These are phyloP conservation scores for Rhincodon typus DNA, from an alignment of 2,797 vertebrate species.

Conservation along the genomic window DNA sequence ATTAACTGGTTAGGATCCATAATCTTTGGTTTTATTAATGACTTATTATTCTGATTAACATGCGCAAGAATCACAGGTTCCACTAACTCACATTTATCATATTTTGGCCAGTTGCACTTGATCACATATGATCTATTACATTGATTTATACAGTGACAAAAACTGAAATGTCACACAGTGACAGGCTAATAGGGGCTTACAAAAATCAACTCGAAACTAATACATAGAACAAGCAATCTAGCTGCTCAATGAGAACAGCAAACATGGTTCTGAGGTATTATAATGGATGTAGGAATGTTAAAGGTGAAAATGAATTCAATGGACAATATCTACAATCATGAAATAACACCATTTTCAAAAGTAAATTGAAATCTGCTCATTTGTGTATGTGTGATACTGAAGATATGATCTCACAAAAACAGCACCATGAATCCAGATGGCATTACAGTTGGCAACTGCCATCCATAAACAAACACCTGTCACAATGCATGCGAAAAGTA, in stretches of 20 bases:
- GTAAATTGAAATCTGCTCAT: background rate
- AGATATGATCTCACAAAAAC: background rate
- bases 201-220: conserved; percentile 57
- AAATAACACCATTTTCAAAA: conserved; percentile 22
- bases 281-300: conserved; percentile 66
- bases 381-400: conserved; percentile 3
- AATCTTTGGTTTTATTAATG: conserved; percentile 36
- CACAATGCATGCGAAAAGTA: conserved; percentile 31
- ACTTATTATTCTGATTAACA: conserved; percentile 2
- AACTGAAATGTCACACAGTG: conserved; percentile 83
- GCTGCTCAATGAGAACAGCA: conserved; percentile 51
- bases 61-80: conserved; percentile 28
- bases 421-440: conserved; percentile 24
- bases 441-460: conserved; percentile 30
- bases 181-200: conserved; percentile 72
- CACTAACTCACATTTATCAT: conserved; percentile 40
- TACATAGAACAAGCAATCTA: conserved; percentile 45
- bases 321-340: conserved; percentile 51
- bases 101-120: conserved; percentile 58
- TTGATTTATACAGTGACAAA: conserved; percentile 61
- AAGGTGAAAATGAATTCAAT: conserved; percentile 59
- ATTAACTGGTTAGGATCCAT: conserved; percentile 36
- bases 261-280: conserved; percentile 53
- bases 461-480: conserved; percentile 19
- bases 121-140: conserved; percentile 61